Evolutionary conservation across 1,140 invertebrate species (phyloP), one percentile per base, ranked within the genome.

Genomic region (Helicoverpa zea): DNA sequence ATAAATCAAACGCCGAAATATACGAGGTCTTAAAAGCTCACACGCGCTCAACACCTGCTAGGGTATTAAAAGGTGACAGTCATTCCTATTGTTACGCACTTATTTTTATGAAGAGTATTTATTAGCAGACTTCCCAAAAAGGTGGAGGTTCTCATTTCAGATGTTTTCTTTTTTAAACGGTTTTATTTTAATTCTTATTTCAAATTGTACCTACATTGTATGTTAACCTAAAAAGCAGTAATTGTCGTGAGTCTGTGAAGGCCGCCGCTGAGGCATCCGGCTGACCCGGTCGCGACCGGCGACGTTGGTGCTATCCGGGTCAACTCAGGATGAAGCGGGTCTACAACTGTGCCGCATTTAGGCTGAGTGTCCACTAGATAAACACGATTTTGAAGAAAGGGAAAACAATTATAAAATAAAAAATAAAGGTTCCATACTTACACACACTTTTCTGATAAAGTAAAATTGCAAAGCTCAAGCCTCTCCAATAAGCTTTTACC

Each of bases 291-390:
- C 92, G 90, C 85, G 90, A 86, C 86, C 88, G 86, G 92, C 86
- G 92, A 94, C 87, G 91, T 91, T 92, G 87, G 93, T 84, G 93
- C 93, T 90, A 94, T 94, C 92, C 92, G 91, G 93, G 93, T 94
- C 93, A 93, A 88, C 86, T 80, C 76, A 68, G 61, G 77, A 81
- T 78, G 61, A 66, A 52, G 61, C 79, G 64, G 47, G 76, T 47
- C 61, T 73, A 23, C 51, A 64, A 80, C 77, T 76, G 56, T 68
- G 72, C 64, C 54, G 47, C 77, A 70, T 79, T 81, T 75, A 68
- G 29, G 52, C 75, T 75, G 58, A 75, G 54, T 79, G 66, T 78
- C 79, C 82, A 83, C 35, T 78, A 61, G 16, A 75, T 18, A 66
- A 23, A 77, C 59, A 77, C 59, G 49, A n/a, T 49, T 74, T 74